Evolutionary conservation across 2,113 vertebrate species (phyloP).

Genomic region (Gadus macrocephalus): DNA sequence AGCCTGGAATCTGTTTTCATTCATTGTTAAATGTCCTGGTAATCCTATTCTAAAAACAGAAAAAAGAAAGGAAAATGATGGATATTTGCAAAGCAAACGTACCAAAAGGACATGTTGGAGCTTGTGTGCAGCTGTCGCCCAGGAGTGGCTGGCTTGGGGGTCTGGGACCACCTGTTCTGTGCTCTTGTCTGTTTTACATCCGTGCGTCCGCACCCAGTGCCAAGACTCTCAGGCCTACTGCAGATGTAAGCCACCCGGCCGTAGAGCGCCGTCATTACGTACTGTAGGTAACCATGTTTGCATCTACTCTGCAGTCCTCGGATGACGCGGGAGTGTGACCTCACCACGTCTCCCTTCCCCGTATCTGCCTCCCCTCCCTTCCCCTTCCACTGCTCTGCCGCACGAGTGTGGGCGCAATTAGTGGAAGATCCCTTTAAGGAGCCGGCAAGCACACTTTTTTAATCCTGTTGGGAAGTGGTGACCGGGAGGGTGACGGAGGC

Average conservation of each 20-base stretch:
- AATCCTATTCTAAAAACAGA: neutral
- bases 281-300: slow-evolving; percentile 56
- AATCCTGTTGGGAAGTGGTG: slow-evolving; percentile 63
- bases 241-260: slow-evolving; percentile 22
- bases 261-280: slow-evolving; percentile 39
- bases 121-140: neutral
- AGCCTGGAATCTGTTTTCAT: slow-evolving; percentile 24
- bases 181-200: slow-evolving; percentile 4
- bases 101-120: neutral
- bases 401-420: slow-evolving; percentile 58
- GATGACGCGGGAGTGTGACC: slow-evolving; percentile 50
- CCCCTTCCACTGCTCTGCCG: slow-evolving; percentile 49
- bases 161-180: slow-evolving; percentile 21
- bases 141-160: neutral
- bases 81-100: slow-evolving; percentile 22
- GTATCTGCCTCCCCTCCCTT: slow-evolving; percentile 37
- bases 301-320: slow-evolving; percentile 48
- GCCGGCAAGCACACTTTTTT: slow-evolving; percentile 45
- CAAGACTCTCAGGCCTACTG: slow-evolving; percentile 23
- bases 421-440: slow-evolving; percentile 46
- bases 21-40: neutral
- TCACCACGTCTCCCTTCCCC: slow-evolving; percentile 48
- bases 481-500: neutral
- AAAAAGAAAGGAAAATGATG: neutral
- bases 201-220: slow-evolving; percentile 16